Percentiles rank a stretch among this genome's conserved stretches.
These are phyloP conservation scores for Lophochroa leadbeateri DNA, from an alignment of 2,113 vertebrate genomes.

Conservation along the genomic window DNA sequence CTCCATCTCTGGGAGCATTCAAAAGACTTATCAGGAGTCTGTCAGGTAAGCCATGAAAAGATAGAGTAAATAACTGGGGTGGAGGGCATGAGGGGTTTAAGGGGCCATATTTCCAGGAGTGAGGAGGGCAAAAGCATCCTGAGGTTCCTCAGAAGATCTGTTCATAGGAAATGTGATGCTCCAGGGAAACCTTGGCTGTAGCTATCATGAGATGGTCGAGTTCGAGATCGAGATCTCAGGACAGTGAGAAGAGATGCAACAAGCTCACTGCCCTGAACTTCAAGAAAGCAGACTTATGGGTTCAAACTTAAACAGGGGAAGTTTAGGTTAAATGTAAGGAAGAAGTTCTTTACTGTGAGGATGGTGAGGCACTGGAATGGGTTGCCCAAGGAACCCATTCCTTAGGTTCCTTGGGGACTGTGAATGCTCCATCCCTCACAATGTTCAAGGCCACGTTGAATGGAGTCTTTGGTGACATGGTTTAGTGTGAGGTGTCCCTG, in stretches of 20 bases:
- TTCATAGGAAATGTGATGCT: neutral
- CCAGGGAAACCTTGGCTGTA: neutral
- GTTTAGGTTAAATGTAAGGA: neutral
- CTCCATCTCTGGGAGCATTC: neutral
- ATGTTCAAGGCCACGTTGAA: neutral
- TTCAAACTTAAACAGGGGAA: neutral
- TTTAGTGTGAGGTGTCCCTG: neutral
- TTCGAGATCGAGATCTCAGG: neutral
- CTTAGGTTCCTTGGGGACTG: neutral
- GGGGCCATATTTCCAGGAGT: neutral
- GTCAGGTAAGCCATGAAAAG: neutral
- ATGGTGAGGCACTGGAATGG: neutral
- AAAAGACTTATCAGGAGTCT: neutral
- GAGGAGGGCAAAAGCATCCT: neutral
- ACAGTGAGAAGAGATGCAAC: neutral
- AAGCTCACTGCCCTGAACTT: neutral
- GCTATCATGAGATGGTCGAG: neutral
- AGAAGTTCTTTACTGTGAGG: neutral
- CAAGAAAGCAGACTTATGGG: neutral
- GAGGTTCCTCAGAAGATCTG: neutral
- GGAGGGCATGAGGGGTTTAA: neutral
- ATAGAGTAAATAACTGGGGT: neutral
- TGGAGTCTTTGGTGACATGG: neutral
- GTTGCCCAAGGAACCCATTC: too few species aligned
- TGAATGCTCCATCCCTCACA: neutral